Conservation (phyloP, 2,797 vertebrate genomes). For the Ibycter americanus region DNA sequence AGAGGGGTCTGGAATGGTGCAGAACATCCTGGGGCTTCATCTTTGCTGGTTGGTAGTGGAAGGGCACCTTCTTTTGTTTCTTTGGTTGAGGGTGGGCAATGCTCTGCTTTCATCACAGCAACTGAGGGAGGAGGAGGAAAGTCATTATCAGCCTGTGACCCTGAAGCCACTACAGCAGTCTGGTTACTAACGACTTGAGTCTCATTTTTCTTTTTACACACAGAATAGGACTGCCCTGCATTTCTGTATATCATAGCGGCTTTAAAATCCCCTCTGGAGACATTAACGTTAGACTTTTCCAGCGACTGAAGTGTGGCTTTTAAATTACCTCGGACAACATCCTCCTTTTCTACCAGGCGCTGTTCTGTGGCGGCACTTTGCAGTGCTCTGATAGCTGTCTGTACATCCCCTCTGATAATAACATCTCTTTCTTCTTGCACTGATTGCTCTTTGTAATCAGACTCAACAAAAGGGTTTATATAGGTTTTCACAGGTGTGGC, state of each 20-base stretch:
- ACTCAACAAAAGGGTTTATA: constrained; percentile 75
- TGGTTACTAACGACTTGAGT: constrained; percentile 76
- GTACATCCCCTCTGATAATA: constrained; percentile 85
- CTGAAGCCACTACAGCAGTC: constrained; percentile 71
- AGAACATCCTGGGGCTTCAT: constrained; percentile 37
- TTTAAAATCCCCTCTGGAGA: constrained; percentile 88
- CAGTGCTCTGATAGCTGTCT: constrained; percentile 87
- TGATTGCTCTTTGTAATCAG: constrained; percentile 80
- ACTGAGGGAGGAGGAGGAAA: constrained; percentile 84
- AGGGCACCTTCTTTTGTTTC: constrained; percentile 40
- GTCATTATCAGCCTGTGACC: constrained; percentile 69
- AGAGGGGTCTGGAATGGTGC: neutral
- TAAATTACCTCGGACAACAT: constrained; percentile 83
- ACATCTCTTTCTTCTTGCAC: constrained; percentile 81
- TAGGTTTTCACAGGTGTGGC: constrained; percentile 72
- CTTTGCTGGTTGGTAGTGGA: constrained; percentile 7
- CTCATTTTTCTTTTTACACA: constrained; percentile 76
- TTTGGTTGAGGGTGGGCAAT: constrained; percentile 57
- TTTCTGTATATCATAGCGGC: constrained; percentile 90
- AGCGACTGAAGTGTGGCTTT: constrained; percentile 82
- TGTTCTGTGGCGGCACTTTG: constrained; percentile 84
- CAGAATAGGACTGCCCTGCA: constrained; percentile 82
- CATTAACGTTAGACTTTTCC: constrained; percentile 87
- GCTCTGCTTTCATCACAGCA: constrained; percentile 78
- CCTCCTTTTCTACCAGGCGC: constrained; percentile 84